Conservation (phyloP, 2,888 invertebrate genomes). For the Drosophila ustulata region DNA sequence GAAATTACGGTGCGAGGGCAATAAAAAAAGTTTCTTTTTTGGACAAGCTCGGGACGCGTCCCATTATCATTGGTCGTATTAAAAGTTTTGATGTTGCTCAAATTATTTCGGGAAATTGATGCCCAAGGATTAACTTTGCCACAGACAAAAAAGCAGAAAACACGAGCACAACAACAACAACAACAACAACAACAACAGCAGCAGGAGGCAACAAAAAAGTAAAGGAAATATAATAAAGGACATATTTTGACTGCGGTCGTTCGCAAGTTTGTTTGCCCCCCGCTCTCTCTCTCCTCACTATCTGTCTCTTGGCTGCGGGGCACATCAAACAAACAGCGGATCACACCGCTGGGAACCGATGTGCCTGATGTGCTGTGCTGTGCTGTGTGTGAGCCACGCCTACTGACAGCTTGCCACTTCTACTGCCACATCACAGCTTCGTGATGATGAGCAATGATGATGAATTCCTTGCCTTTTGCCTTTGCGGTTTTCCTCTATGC, state of each 20-base stretch:
- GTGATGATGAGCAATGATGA: slow-evolving; percentile 69
- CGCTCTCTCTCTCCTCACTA: not conserved
- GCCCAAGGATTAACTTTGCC: slow-evolving; percentile 79
- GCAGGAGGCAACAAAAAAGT: slow-evolving; percentile 2
- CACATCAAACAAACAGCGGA: slow-evolving; percentile 70
- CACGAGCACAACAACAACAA: not conserved
- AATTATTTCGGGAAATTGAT: slow-evolving; percentile 82
- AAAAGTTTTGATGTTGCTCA: slow-evolving; percentile 81
- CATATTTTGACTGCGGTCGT: slow-evolving; percentile 60
- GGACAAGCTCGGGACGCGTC: slow-evolving; percentile 27
- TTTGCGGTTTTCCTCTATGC: slow-evolving; percentile 56
- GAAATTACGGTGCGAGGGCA: slow-evolving; percentile 70
- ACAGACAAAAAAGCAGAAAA: slow-evolving; percentile 23
- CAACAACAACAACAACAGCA: too few relatives aligned
- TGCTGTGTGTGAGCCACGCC: slow-evolving; percentile 28
- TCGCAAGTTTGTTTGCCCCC: slow-evolving; percentile 38
- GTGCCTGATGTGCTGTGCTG: slow-evolving; percentile 14
- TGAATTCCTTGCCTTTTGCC: slow-evolving; percentile 73
- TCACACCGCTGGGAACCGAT: slow-evolving; percentile 66
- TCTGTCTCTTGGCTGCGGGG: slow-evolving; percentile 3
- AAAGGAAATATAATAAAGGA: slow-evolving; percentile 71
- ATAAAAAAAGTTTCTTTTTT: slow-evolving; percentile 63
- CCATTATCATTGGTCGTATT: slow-evolving; percentile 81
- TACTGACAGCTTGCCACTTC: slow-evolving; percentile 57
- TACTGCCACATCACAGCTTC: slow-evolving; percentile 22